A percentile compares a stretch with the other conserved stretches of the same genome.
Evolutionary conservation across 2,113 vertebrate genomes (phyloP).

Genomic region (Cheirogaleus medius): DNA sequence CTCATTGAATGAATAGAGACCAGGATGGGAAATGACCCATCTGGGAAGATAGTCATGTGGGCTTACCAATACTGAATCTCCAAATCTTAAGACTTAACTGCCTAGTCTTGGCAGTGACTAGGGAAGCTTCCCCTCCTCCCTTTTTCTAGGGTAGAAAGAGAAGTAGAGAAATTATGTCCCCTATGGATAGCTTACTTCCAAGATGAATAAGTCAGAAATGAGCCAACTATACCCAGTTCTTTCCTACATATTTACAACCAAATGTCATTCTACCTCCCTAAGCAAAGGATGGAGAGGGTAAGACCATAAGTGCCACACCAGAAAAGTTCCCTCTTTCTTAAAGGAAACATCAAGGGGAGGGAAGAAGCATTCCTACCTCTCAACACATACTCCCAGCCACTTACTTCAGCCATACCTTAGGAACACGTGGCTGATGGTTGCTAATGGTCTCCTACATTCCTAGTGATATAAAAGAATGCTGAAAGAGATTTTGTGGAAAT

Average conservation of each 20-base stretch:
- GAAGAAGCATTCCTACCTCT: neutral
- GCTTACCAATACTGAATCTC: neutral
- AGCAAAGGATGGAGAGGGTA: neutral
- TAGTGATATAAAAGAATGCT: neutral
- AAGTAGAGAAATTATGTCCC: neutral
- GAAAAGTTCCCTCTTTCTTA: neutral
- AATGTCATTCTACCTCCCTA: neutral
- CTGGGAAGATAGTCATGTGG: neutral
- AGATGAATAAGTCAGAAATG: neutral
- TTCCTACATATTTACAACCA: neutral
- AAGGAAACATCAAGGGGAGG: neutral
- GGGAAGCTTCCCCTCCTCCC: neutral
- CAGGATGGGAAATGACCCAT: neutral
- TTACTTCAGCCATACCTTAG: neutral
- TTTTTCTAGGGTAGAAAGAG: neutral
- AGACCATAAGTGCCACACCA: neutral
- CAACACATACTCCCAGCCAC: neutral
- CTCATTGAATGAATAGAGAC: neutral
- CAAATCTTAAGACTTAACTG: neutral
- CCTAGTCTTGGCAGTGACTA: too few species aligned
- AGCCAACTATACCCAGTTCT: neutral
- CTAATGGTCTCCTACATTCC: neutral
- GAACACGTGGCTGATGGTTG: neutral
- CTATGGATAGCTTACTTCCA: neutral
- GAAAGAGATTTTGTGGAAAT: neutral